Evolutionary conservation across 2,113 vertebrate species (phyloP).

Genomic region (Perca schrenkii): DNA sequence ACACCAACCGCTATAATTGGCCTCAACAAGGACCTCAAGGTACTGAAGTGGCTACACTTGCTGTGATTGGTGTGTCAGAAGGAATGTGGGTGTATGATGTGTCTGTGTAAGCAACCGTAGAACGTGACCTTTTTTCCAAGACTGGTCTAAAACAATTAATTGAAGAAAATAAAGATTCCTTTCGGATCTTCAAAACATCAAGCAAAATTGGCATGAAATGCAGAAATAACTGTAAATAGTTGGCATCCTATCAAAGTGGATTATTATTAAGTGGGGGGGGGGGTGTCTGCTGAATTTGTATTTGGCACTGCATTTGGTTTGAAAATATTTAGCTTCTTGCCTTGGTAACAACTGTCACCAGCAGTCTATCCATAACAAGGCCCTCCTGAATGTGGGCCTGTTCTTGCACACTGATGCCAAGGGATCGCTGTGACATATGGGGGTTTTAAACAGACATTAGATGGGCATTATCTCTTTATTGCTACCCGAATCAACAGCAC

Average conservation of each 20-base stretch:
- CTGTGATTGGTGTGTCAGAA: neutral
- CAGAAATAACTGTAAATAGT: neutral
- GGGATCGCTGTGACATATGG: constrained; percentile 50
- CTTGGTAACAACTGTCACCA: constrained; percentile 42
- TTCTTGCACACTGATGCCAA: constrained; percentile 28
- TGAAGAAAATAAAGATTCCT: neutral
- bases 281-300: neutral
- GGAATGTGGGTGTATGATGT: neutral
- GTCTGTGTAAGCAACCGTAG: neutral
- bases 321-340: constrained; percentile 33
- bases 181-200: neutral
- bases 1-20: constrained; percentile 99
- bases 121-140: neutral
- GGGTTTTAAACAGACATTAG: constrained; percentile 37
- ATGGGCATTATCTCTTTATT: constrained; percentile 40
- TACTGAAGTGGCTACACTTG: constrained; percentile 55
- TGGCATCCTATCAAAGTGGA: too few relatives aligned
- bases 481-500: constrained; percentile 20
- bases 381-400: constrained; percentile 9
- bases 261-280: neutral
- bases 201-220: neutral
- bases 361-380: constrained; percentile 31
- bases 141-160: neutral
- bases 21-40: constrained; percentile 99
- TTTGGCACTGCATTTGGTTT: neutral